Conservation (phyloP, 2,797 vertebrate genomes). For the Chloroceryle amazona region DNA sequence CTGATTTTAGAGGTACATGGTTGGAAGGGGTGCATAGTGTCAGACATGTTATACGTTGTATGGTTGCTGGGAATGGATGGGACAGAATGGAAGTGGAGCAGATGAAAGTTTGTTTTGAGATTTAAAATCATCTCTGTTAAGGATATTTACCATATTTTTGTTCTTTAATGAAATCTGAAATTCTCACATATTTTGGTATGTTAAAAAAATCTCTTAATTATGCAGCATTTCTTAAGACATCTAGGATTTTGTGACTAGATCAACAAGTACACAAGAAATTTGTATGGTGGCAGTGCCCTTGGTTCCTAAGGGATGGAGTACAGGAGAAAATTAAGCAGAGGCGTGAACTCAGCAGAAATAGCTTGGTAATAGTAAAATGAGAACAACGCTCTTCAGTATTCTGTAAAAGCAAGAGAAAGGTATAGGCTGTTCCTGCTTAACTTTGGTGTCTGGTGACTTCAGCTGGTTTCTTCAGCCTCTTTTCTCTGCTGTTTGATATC, state of each 20-base stretch:
- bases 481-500: neutral
- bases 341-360: neutral
- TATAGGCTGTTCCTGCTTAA: neutral
- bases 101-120: neutral
- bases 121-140: neutral
- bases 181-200: fast-evolving
- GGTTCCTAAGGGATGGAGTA: neutral
- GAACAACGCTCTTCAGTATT: neutral
- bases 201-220: neutral
- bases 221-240: neutral
- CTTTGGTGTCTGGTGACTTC: neutral
- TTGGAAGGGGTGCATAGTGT: neutral
- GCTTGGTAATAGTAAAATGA: neutral
- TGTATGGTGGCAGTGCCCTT: neutral
- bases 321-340: neutral
- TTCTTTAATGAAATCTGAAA: neutral
- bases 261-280: fast-evolving
- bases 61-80: neutral
- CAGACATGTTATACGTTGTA: neutral
- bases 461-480: neutral
- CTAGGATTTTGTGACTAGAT: neutral
- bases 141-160: neutral
- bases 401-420: neutral
- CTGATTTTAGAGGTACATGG: neutral
- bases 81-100: neutral